Evolutionary conservation across 2,797 vertebrate species (phyloP), one percentile per base, ranked within the genome.

Genomic region (Myiothlypis chrysogaster): DNA sequence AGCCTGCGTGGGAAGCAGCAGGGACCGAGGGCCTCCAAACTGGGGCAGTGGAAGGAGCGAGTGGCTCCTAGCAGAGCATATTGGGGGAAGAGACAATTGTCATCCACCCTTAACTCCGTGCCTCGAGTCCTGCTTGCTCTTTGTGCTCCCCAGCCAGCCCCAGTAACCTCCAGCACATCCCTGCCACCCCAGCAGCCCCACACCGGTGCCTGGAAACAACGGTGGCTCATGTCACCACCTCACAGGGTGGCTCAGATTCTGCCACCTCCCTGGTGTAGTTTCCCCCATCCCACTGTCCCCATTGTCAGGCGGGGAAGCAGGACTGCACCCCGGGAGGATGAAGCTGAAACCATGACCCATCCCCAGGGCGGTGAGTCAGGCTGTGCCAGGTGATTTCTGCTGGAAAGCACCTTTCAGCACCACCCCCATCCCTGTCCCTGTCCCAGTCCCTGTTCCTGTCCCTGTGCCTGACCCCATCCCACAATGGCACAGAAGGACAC

Each of bases 281-380:
- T 88, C 50, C 86, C 53, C 69, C n/a, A 49, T 91, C 24, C 14
- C 0, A 0, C 73, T 69, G 61, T 86, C 86, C 77, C 46, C 50
- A 20, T n/a, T 5, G 10, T 95, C 90, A 93, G 86, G 90, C 3
- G 0, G 46, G 57, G 61, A 94, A 49, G 37, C 19, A 18, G 80
- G 77, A 49, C 88, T 94, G 90, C 41, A 0, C 77, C 72, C 72
- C 8, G 0, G 43, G 73, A 96, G 70, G 46, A 53, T 14, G 11
- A 84, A 69, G 90, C 80, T 92, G 96, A 96, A 96, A 96, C 94
- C 89, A 32, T 95, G 96, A 94, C 73, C 96, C 80, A 89, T 78
- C 73, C 46, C 83, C 14, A 34, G 37, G 32, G 37, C 0, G 0
- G 24, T 94, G 96, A 96, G 57, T 96, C 94, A 96, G 80, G 57